Evolutionary conservation across 2,113 vertebrate species (phyloP).

Genomic region (Pituophis catenifer): DNA sequence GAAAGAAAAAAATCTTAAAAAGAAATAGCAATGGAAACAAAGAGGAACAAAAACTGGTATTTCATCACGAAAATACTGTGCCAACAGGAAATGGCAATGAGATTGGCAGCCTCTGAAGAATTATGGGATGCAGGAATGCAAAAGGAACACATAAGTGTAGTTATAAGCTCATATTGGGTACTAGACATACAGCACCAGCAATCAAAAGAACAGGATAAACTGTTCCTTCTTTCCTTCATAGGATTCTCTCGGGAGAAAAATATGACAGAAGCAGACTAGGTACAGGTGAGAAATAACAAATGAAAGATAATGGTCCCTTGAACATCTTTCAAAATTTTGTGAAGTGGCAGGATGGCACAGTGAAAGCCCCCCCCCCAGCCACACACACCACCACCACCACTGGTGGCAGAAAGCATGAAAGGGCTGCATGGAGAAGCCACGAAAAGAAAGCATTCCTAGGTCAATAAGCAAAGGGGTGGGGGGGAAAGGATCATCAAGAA

Average conservation of each 20-base stretch:
- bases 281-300: not conserved
- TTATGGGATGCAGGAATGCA: not conserved
- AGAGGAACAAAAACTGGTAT: slow-evolving; percentile 22
- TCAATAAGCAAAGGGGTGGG: not conserved
- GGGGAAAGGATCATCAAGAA: not conserved
- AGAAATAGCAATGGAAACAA: not conserved
- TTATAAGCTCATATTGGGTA: not conserved
- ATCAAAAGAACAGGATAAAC: not conserved
- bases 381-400: not conserved
- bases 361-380: not conserved
- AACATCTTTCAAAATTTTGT: not conserved
- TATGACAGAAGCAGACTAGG: not conserved
- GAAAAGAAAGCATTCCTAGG: not conserved
- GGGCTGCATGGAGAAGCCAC: not conserved
- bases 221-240: not conserved
- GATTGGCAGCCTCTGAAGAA: not conserved
- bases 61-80: not conserved
- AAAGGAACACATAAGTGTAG: not conserved
- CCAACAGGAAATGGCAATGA: slow-evolving; percentile 22
- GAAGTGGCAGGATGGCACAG: not conserved
- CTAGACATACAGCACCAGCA: not conserved
- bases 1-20: not conserved
- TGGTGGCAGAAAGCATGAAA: not conserved
- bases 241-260: not conserved
- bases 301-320: not conserved